Conservation (phyloP, 2,113 vertebrate species). For the Alligator sinensis region DNA sequence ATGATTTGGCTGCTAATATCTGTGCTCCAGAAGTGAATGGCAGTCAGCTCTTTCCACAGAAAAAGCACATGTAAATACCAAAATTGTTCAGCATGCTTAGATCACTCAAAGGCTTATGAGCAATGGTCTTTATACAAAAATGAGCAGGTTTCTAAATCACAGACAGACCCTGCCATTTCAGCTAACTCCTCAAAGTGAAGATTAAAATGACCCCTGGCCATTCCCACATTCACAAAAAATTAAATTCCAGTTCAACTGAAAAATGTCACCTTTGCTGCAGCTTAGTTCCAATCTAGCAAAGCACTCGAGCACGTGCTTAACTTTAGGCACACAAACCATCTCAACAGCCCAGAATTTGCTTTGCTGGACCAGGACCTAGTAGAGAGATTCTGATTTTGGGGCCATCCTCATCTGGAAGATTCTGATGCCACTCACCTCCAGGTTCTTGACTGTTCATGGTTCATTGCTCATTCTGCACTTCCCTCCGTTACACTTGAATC, state of each 20-base stretch:
- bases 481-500: background rate
- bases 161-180: background rate
- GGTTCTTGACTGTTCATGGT: background rate
- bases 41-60: background rate
- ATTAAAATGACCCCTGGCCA: background rate
- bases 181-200: background rate
- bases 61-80: background rate
- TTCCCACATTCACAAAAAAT: background rate
- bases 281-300: background rate
- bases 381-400: background rate
- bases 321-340: background rate
- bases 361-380: background rate
- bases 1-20: background rate
- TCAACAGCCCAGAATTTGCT: background rate
- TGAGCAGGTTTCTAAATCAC: background rate
- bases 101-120: background rate
- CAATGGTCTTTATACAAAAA: too few species aligned
- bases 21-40: background rate
- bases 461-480: background rate
- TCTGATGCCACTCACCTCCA: background rate
- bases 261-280: background rate
- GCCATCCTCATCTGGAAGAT: background rate
- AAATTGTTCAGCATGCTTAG: background rate
- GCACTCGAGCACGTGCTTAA: fast-evolving
- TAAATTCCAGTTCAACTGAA: background rate